Evolutionary conservation across 2,888 invertebrate species (phyloP), one percentile per base, ranked within the genome.

Genomic region (Drosophila pseudotakahashii): DNA sequence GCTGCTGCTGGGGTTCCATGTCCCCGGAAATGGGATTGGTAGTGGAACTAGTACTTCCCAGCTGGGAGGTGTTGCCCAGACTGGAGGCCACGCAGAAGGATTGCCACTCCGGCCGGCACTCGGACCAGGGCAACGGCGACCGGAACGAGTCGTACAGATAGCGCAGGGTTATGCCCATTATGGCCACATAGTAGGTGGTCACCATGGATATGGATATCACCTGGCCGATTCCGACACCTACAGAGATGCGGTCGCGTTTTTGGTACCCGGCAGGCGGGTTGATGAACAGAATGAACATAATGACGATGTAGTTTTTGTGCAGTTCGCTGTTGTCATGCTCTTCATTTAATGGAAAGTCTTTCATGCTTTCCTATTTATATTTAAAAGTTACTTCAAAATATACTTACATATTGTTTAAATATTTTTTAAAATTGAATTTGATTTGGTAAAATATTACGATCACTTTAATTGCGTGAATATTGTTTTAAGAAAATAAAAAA

Each of bases 141-240:
- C 93, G 92, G 87, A 95, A 95, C 26, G 95, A 95, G 54, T 94
- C 93, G 68, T 94, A 89, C 68, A 95, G 92, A 89, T 95, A 95
- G 79, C 93, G 94, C 3, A 95, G 79, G 3, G 94, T 94, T 59
- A 95, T 90, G 9, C 94, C 94, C 94, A 95, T 95, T 61, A 95
- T 90, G 23, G 94, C 93, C 67, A 94, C 94, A 90, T 95, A 95
- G 85, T 95, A 95, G 23, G 94, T 94, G 47, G 94, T 93, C 2
- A 95, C 94, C 57, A 93, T 92, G 42, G 93, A 92, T 37, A 93
- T 93, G 1, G 94, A 93, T 7, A 94, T 76, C 30, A 93, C 91
- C 81, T 94, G 93, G 1, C 94, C 94, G 77, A 93, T 93, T 45
- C 94, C 94, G 64, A 94, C 91, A 74, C 94, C 94, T 94, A 66